Base-by-base conservation (phyloP, 1,140 invertebrate species). In the Papilio xuthus region DNA sequence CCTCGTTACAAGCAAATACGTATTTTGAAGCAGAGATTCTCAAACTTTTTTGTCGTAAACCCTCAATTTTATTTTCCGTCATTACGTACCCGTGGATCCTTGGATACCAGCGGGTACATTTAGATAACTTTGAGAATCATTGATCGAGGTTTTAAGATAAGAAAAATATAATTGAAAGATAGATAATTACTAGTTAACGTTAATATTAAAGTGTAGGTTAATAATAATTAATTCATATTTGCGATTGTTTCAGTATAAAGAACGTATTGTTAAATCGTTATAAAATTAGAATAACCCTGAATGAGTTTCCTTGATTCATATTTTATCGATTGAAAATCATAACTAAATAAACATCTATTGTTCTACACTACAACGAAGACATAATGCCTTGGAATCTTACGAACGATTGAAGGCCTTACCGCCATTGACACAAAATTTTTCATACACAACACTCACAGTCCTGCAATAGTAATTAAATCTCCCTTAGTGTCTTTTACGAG, bases 261-360 rank as follows among this genome's bases (percentile, higher is more conserved):
- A 67, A 32, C 12, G 60, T 28, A 28, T 63, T 63, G 60, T 67
- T 67, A 18, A 28, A 67, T 28, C 23, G 26, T 67, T 67, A 28
- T 4, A 32, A 67, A 67, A 67, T 67, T 67, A 67, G 60, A 67
- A 67, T 67, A 67, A 15, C 60, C 60, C 26, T 67, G 23, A 67
- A 28, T 15, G 60, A 67, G 60, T 67, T 67, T 32, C 60, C 26
- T 67, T 67, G 23, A 67, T 18, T 67, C 6, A 28, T 60, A 60
- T 60, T 67, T 67, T 28, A 67, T 4, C 60, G 26, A 28, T 67
- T 67, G 60, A 67, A 67, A 67, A 32, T 67, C 26, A 67, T 67
- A 67, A 67, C 26, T 7, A 67, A 67, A 67, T 67, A 67, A 67
- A 32, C 60, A 67, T 67, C 60, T 67, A 67, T 67, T 67, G 60